Base-by-base conservation (phyloP, 2,888 invertebrate species). In the Hetaerina titia region DNA sequence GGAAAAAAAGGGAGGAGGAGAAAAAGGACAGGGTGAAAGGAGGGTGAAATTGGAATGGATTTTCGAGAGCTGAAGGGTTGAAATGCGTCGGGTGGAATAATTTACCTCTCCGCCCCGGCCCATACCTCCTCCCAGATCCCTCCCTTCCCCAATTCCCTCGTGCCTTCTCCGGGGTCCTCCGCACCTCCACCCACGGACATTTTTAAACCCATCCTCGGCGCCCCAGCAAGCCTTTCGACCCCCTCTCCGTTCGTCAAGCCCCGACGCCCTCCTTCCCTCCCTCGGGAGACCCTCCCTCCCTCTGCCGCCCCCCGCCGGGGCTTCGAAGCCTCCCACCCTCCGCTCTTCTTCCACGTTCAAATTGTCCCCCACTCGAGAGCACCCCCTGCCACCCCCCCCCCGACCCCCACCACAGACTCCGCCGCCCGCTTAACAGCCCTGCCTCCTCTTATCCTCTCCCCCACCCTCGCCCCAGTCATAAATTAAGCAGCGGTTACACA, bases 21-120 rank as follows among this genome's bases (percentile, higher is more conserved):
- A 92, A 95, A 95, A 95, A 95, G 95, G 95, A 95, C 96, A 96
- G 96, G 96, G 96, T 95, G 88, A 92, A 95, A 94, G 95, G 96
- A 96, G 96, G 96, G 95, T 94, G 95, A 96, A 96, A 96, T 96
- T 96, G 96, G 96, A 96, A 96, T 96, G 96, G 96, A 96, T 96
- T 92, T 92, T 92, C 63, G 56, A 90, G 63, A 15, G 81, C 81
- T 81, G 81, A 69, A 92, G 74, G 69, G 92, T 57, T 22, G 92
- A 92, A 69, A 56, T 31, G 64, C 19, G 92, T 45, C 56, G 92
- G 56, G 69, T 56, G 92, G 92, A 92, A 92, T 92, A 92, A 92
- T 92, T 92, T 92, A 92, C 92, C 92, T 90, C 6, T 74, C 89
- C 89, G 13, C 89, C 22, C n/a, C 89, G 4, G 17, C 58, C 81